phyloP scores from a whole-genome alignment of 2,888 invertebrate species.

The Drosophila crucigera region DNA sequence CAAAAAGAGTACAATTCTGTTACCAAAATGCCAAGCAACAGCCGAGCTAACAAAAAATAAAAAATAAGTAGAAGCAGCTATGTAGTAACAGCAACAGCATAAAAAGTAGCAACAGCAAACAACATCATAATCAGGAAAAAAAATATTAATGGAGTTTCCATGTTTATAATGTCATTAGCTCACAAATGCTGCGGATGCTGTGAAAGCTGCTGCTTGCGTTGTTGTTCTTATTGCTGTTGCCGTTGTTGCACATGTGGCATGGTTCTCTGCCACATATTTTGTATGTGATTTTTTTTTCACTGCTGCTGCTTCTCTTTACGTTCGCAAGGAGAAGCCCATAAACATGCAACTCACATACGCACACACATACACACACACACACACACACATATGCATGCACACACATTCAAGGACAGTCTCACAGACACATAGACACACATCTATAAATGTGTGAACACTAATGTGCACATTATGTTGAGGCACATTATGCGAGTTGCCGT shows the following conservation, averaged over 20 bases:
- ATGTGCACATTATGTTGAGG: constrained; percentile 81
- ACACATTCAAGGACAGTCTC: constrained; percentile 21
- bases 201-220: constrained; percentile 40
- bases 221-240: constrained; percentile 19
- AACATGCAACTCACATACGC: constrained; percentile 65
- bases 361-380: constrained; percentile 24
- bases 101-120: constrained; percentile 62
- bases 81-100: constrained; percentile 58
- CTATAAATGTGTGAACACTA: constrained; percentile 82
- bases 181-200: constrained; percentile 78
- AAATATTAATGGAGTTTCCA: constrained; percentile 82
- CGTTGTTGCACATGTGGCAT: constrained; percentile 72
- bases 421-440: constrained; percentile 52
- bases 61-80: constrained; percentile 13
- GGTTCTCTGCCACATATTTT: constrained; percentile 77
- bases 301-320: constrained; percentile 54
- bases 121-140: constrained; percentile 75
- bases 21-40: constrained; percentile 38
- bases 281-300: constrained; percentile 66
- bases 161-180: constrained; percentile 84
- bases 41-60: constrained; percentile 20
- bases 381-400: background rate
- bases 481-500: constrained; percentile 72
- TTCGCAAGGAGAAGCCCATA: constrained; percentile 71
- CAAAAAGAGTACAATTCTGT: constrained; percentile 59